Conservation (phyloP, 1,140 invertebrate genomes). For the Dreissena rostriformis region DNA sequence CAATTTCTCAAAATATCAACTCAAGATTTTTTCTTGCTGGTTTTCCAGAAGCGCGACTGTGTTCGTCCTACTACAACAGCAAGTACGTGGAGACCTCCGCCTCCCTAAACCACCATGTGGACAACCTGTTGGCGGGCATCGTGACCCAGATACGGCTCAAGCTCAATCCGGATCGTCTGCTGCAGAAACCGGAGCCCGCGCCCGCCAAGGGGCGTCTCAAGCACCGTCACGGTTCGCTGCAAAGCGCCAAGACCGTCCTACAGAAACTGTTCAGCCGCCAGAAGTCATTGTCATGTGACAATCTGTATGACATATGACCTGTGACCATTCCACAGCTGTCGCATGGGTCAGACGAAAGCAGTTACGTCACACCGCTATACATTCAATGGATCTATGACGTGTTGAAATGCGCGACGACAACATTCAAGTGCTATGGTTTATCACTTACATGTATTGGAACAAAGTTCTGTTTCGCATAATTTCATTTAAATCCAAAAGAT, state of each 20-base stretch:
- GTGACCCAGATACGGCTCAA: conserved; percentile 83
- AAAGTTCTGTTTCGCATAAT: no score
- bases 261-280: conserved; percentile 64
- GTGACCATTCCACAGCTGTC: no score
- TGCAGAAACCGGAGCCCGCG: conserved; percentile 26
- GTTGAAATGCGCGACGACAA: no score
- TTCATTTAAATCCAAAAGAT: no score
- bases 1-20: conserved; percentile 64
- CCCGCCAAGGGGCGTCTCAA: conserved; percentile 8
- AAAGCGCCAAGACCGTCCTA: conserved; percentile 49
- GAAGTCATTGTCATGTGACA: conserved; percentile 71
- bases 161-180: conserved; percentile 48
- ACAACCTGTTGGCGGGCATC: conserved; percentile 90
- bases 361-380: no score
- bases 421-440: no score
- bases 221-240: conserved; percentile 32
- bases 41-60: conserved; percentile 74
- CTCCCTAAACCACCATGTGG: conserved; percentile 90
- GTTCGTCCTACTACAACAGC: conserved; percentile 87
- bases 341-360: no score
- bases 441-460: no score
- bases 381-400: no score
- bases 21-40: no score
- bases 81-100: conserved; percentile 93
- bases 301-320: conserved; percentile 54